phyloP scores from a whole-genome alignment of 2,888 invertebrate species.

The Lapara coniferarum region DNA sequence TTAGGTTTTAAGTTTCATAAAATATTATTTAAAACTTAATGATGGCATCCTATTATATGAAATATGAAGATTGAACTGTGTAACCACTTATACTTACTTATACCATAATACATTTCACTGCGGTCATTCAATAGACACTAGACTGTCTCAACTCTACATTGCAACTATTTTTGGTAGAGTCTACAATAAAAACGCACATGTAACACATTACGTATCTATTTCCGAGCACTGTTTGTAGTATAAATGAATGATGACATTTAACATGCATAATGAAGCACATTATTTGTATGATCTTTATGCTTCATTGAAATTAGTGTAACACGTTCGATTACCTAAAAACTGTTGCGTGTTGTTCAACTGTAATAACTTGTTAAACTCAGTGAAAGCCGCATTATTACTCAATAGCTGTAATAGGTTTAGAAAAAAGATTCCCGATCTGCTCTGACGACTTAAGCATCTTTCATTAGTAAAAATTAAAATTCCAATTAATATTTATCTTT shows the following conservation, averaged over 20 bases:
- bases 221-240: not conserved
- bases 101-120: no score
- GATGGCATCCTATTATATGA: no score
- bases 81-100: no score
- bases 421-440: slow-evolving; percentile 54
- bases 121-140: no score
- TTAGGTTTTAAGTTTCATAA: no score
- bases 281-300: slow-evolving; percentile 23
- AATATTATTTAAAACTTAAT: no score
- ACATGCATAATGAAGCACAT: not conserved
- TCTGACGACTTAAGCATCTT: slow-evolving; percentile 54
- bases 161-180: not conserved
- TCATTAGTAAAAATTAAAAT: slow-evolving; percentile 74
- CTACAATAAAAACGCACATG: not conserved
- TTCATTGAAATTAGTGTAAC: slow-evolving; percentile 36
- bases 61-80: no score
- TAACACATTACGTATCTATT: not conserved
- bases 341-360: slow-evolving; percentile 69
- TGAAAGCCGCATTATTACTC: slow-evolving; percentile 73
- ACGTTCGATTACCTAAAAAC: slow-evolving; percentile 67
- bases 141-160: no score
- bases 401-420: slow-evolving; percentile 65
- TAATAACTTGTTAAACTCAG: slow-evolving; percentile 67
- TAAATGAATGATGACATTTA: not conserved
- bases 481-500: slow-evolving; percentile 74